Percentiles rank a stretch among this genome's conserved stretches.
phyloP scores from a whole-genome alignment of 2,797 vertebrate genomes.

The Knipowitschia caucasica region DNA sequence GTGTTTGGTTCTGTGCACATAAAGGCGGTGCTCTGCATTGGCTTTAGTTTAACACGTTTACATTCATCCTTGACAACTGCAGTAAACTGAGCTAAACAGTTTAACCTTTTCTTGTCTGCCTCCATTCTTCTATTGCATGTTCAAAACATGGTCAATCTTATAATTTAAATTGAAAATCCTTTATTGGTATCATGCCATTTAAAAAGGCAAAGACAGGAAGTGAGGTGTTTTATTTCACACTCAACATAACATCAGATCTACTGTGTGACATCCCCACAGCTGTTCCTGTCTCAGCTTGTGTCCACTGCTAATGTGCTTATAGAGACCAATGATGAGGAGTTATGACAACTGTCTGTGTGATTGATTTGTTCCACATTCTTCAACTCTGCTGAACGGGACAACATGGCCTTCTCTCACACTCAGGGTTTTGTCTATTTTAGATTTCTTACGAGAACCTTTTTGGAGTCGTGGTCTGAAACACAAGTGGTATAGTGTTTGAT shows the following conservation, averaged over 20 bases:
- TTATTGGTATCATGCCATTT: too few species aligned
- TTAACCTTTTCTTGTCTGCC: not conserved
- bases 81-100: not conserved
- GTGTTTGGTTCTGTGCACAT: not conserved
- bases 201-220: too few species aligned
- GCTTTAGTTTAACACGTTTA: not conserved
- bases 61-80: not conserved
- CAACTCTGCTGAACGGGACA: not conserved
- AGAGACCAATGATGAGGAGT: not conserved
- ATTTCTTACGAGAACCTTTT: not conserved
- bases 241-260: too few species aligned
- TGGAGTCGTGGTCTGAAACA: not conserved
- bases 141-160: not conserved
- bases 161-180: not conserved
- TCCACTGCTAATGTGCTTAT: not conserved
- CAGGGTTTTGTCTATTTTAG: not conserved
- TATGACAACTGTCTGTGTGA: not conserved
- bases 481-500: not conserved
- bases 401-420: not conserved
- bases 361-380: slow-evolving; percentile 6
- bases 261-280: not conserved
- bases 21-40: too few species aligned
- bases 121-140: not conserved
- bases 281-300: not conserved
- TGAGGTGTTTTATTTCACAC: too few species aligned